Evolutionary conservation across 2,113 vertebrate genomes (phyloP), one percentile per base, ranked within the genome.

Genomic region (Penelope pileata): DNA sequence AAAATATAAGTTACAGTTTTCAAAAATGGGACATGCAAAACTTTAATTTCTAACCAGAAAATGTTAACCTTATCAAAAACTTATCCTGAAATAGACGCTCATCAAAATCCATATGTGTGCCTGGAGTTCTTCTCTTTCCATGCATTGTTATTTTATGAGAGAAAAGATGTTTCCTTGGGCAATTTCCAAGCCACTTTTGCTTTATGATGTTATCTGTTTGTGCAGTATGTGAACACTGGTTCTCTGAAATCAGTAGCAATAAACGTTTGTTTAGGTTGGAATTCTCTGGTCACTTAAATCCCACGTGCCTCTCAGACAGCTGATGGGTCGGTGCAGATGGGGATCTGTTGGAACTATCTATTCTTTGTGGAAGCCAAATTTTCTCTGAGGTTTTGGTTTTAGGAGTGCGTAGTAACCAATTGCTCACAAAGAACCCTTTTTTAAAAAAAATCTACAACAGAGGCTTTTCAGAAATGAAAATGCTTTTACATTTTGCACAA

Each of bases 401-500:
- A 90, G 82, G 51, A 83, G 56, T 36, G 54, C 38, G 29, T 50
- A 84, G 53, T 43, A 88, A 91, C 70, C 59, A 68, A 74, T 45
- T 79, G 9, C 56, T 87, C 63, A 94, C 86, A 96, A 95, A 85
- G 78, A 69, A 56, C 54, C 27, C 68, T 83, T 96, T 91, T 95
- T 84, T 87, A 85, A n/a, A n/a, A n/a, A n/a, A n/a, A 59, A 54
- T 83, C 54, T 84, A 62, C 58, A 91, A 60, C 51, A 48, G 76
- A 89, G 36, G 10, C 40, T 91, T 77, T 91, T 73, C 88, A 91
- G 90, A 92, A 85, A 81, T 92, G 30, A 96, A 96, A 95, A 91
- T 90, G 60, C 67, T 91, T 93, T 84, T 88, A 43, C 87, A 89
- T 92, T 93, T 95, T 91, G 59, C n/a, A 76, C 77, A 93, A 92